Percentiles rank a stretch among this genome's conserved stretches.
phyloP scores from a whole-genome alignment of 92 coral and sea anemone species.

The Pocillopora meandrina region DNA sequence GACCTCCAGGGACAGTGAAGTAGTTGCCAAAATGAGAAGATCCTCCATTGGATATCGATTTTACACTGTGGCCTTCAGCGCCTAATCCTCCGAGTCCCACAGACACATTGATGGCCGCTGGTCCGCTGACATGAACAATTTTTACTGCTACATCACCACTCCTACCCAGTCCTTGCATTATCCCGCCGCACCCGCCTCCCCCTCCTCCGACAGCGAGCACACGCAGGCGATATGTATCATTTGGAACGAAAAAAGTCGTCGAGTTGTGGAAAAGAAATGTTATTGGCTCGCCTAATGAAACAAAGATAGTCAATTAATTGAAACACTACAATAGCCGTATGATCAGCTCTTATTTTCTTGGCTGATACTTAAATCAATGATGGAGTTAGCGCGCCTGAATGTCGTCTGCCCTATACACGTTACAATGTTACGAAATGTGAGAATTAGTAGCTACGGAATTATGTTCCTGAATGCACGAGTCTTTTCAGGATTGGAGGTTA shows the following conservation, averaged over 20 bases:
- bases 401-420: not conserved
- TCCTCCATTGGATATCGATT: conserved; percentile 16
- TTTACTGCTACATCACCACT: conserved; percentile 28
- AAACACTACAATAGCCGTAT: not conserved
- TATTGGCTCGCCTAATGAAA: not conserved
- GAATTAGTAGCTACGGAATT: too few species aligned
- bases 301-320: not conserved
- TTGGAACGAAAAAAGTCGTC: conserved; percentile 26
- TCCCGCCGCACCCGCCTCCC: conserved; percentile 51
- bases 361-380: too few species aligned
- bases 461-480: too few species aligned
- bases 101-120: conserved; percentile 29
- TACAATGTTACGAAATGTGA: too few species aligned
- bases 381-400: not conserved
- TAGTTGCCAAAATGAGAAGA: conserved; percentile 28
- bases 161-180: conserved; percentile 20
- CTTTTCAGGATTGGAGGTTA: too few species aligned
- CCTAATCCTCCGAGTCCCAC: conserved; percentile 58
- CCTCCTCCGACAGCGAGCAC: conserved; percentile 60
- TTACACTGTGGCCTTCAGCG: conserved; percentile 21
- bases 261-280: conserved; percentile 1
- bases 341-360: too few species aligned
- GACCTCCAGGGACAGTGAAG: conserved; percentile 27
- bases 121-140: conserved; percentile 19
- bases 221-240: conserved; percentile 41